Evolutionary conservation across 2,113 vertebrate genomes (phyloP).

Genomic region (Microtus ochrogaster): DNA sequence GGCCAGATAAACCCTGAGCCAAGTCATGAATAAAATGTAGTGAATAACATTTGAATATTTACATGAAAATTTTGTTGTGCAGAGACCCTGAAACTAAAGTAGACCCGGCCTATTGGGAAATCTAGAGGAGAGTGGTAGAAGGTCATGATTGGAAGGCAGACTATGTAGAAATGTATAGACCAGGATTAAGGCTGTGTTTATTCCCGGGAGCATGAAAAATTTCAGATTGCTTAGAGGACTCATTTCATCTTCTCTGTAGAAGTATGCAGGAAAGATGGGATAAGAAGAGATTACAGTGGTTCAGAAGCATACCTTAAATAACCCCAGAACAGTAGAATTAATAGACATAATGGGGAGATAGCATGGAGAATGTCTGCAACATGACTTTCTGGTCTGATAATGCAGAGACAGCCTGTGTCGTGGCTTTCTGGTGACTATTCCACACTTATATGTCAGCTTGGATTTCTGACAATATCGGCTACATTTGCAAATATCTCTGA

Average conservation of each 20-base stretch:
- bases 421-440: not conserved
- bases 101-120: not conserved
- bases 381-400: not conserved
- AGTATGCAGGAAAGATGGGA: not conserved
- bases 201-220: not conserved
- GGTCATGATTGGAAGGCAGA: not conserved
- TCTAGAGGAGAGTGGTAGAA: not conserved
- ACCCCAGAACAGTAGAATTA: not conserved
- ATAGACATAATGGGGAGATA: not conserved
- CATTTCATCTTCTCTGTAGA: not conserved
- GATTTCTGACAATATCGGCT: not conserved
- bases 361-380: accelerated
- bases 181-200: not conserved
- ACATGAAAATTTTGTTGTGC: not conserved
- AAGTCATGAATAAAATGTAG: not conserved
- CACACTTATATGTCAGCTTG: not conserved
- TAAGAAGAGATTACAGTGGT: not conserved
- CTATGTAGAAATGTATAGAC: not conserved
- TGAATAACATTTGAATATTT: not conserved
- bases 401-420: accelerated
- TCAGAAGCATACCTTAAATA: not conserved
- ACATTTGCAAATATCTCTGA: not conserved
- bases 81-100: not conserved
- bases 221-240: not conserved
- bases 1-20: not conserved